Evolutionary conservation across 2,113 vertebrate species (phyloP), one percentile per base, ranked within the genome.

Genomic region (Guaruba guarouba): DNA sequence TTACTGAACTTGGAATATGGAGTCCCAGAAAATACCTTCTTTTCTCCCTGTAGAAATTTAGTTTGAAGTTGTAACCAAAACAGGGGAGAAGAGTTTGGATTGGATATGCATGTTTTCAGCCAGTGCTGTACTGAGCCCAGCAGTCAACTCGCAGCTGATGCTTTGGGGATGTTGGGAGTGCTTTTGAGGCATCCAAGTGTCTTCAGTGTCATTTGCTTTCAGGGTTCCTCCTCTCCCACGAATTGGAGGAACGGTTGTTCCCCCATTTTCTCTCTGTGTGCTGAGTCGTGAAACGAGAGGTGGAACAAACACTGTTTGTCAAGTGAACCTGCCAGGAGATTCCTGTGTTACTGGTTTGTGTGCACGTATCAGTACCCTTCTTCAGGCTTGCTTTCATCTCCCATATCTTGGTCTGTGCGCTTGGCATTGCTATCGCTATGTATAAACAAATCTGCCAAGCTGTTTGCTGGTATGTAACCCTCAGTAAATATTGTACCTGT

Each of bases 401-500:
- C 77, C 23, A 43, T 54, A 91, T 94, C 77, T 84, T 67, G 76
- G 43, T 92, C 76, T 83, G 67, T 91, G 62, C 13, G 1, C 19
- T 91, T 95, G 92, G 86, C 86, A 76, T 84, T 89, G 73, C 62
- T 95, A n/a, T 75, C 1, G 0, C 61, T 83, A 8, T 51, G 23
- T 81, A 61, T 86, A 95, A 88, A 92, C 91, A 86, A 86, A 93
- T 92, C 89, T 96, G 92, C 83, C 74, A 86, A 69, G 51, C 80
- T 95, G 68, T 91, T 91, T 86, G 80, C 77, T 84, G 85, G 76
- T 78, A 28, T 37, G 52, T 83, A 90, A 83, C 89, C 94, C 61
- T 90, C 61, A 41, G 94, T 92, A 91, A 95, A 93, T 96, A 93
- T 71, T 93, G 83, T 82, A 94, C 88, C 92, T 84, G 77, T 82